Evolutionary conservation across 2,888 invertebrate genomes (phyloP).

Genomic region (Latrodectus hesperus): DNA sequence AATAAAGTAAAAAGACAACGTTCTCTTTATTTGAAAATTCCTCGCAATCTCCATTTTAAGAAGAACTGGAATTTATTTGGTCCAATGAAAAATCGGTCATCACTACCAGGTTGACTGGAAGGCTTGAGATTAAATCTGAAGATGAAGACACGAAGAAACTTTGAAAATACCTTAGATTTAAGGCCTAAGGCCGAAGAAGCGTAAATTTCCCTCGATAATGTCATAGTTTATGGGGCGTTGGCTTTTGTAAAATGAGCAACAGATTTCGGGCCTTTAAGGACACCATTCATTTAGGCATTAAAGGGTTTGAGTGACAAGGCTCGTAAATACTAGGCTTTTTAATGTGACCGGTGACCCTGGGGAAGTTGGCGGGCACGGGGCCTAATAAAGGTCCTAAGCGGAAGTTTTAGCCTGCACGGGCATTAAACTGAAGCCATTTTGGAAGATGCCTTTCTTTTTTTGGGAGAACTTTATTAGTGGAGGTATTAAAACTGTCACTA

Average conservation of each 20-base stretch:
- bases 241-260: conserved; percentile 33
- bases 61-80: neutral
- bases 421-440: conserved; percentile 8
- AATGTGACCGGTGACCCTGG: conserved; percentile 29
- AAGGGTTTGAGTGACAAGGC: conserved; percentile 55
- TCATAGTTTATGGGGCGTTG: conserved; percentile 41
- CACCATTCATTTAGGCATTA: conserved; percentile 62
- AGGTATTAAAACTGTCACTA: neutral
- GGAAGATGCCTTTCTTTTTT: neutral
- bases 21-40: too few species aligned
- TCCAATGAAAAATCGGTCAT: neutral
- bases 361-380: conserved; percentile 1
- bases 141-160: conserved; percentile 22
- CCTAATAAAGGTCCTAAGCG: conserved; percentile 31
- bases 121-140: neutral
- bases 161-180: conserved; percentile 42
- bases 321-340: conserved; percentile 53
- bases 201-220: conserved; percentile 45
- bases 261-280: conserved; percentile 56
- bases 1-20: too few species aligned
- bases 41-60: too few species aligned
- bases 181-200: conserved; percentile 27
- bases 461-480: conserved; percentile 7
- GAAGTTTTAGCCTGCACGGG: conserved; percentile 13
- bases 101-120: neutral